Evolutionary conservation across 2,113 vertebrate genomes (phyloP).

Genomic region (Boulengerochromis microlepis): DNA sequence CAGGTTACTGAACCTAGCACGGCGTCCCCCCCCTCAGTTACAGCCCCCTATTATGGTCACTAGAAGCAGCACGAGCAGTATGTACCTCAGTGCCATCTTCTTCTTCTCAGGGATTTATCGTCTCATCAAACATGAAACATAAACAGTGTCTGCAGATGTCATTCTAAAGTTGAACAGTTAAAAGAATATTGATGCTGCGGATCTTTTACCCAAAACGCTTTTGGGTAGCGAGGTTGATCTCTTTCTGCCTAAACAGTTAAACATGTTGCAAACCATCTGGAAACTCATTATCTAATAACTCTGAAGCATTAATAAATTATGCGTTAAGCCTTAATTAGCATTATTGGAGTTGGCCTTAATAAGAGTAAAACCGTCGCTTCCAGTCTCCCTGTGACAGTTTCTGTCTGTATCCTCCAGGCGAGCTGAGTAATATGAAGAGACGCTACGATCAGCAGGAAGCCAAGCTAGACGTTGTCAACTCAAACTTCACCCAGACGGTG

Average conservation of each 20-base stretch:
- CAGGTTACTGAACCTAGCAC: neutral
- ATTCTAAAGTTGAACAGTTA: neutral
- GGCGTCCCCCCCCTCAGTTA: neutral
- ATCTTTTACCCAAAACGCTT: neutral
- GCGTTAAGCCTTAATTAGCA: neutral
- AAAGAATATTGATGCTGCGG: neutral
- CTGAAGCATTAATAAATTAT: neutral
- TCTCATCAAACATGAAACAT: neutral
- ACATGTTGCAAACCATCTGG: neutral
- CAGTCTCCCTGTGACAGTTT: neutral
- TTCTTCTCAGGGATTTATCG: neutral
- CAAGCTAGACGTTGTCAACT: constrained; percentile 36
- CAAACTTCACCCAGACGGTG: constrained; percentile 63
- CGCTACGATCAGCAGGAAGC: constrained; percentile 47
- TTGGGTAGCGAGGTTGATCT: neutral
- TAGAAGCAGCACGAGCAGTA: constrained; percentile 23
- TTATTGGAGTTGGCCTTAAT: neutral
- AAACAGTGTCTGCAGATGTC: neutral
- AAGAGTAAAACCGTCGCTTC: neutral
- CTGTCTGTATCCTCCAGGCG: constrained; percentile 15
- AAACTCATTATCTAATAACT: neutral
- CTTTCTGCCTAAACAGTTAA: neutral
- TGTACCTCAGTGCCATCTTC: neutral
- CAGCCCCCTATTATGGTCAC: accelerated
- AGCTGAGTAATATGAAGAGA: constrained; percentile 27